These are phyloP conservation scores for Agelaius phoeniceus DNA, from an alignment of 2,113 vertebrate genomes.

Conservation along the genomic window DNA sequence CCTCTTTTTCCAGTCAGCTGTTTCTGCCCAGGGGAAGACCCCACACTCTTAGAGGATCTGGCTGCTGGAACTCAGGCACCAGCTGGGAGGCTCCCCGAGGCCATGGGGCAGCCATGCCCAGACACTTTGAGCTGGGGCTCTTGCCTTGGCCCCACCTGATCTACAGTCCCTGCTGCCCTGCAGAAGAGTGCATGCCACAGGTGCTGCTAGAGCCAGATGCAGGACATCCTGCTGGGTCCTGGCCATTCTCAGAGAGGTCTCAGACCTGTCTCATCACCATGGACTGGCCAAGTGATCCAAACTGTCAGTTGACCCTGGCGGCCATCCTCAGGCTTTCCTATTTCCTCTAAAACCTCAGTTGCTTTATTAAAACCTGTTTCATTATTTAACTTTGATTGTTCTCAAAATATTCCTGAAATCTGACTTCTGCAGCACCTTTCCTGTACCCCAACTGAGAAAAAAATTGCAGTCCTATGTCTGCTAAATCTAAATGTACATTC, in stretches of 20 bases:
- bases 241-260: neutral
- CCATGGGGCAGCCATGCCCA: accelerated
- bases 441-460: accelerated
- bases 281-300: neutral
- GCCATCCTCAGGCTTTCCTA: neutral
- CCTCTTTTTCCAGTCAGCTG: neutral
- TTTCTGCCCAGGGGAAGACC: neutral
- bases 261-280: neutral
- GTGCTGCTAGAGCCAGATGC: neutral
- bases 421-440: neutral
- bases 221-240: neutral
- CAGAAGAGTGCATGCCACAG: neutral
- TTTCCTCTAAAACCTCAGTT: neutral
- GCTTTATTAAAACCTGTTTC: neutral
- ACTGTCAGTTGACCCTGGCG: neutral
- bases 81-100: neutral
- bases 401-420: neutral
- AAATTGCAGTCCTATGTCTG: neutral
- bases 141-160: neutral
- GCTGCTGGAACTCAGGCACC: neutral
- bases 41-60: neutral
- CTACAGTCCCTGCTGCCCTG: neutral
- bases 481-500: neutral
- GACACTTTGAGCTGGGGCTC: neutral
- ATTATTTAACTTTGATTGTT: neutral